These are phyloP conservation scores for Chymomyza costata DNA, from an alignment of 1,140 invertebrate species.

Conservation along the genomic window DNA sequence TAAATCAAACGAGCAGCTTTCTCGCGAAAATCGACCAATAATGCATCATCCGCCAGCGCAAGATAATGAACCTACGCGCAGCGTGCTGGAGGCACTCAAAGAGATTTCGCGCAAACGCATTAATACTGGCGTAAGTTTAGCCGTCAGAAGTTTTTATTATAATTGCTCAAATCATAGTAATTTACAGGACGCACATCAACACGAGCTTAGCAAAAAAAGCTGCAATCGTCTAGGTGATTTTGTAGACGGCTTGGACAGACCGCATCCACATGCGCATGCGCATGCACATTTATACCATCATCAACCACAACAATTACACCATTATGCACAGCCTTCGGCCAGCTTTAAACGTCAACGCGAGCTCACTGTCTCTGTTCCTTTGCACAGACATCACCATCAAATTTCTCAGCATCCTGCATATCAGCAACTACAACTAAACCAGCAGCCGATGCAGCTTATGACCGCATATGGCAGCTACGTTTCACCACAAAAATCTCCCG, in stretches of 20 bases:
- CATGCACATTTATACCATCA: not conserved
- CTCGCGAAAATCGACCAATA: conserved; percentile 66
- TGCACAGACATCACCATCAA: conserved; percentile 16
- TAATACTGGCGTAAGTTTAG: conserved; percentile 73
- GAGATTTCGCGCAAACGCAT: conserved; percentile 77
- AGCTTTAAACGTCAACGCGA: conserved; percentile 42
- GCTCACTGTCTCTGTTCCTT: conserved; percentile 23
- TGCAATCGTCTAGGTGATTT: conserved; percentile 49
- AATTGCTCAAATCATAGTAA: conserved; percentile 20
- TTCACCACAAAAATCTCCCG: conserved; percentile 43
- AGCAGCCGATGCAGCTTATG: conserved; percentile 16
- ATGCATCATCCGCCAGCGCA: conserved; percentile 62
- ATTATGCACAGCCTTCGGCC: conserved; percentile 8
- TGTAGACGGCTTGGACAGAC: conserved; percentile 22
- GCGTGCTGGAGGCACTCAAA: conserved; percentile 76
- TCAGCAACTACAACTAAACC: conserved; percentile 16
- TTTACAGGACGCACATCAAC: conserved; percentile 50
- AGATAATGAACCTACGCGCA: conserved; percentile 73
- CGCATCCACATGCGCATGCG: conserved; percentile 8
- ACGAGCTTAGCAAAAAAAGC: conserved; percentile 55
- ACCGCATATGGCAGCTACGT: conserved; percentile 14
- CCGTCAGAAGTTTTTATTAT: no score
- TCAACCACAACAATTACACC: conserved; percentile 2
- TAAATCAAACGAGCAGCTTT: conserved; percentile 51
- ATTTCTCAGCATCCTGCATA: conserved; percentile 1